phyloP scores from a whole-genome alignment of 2,113 vertebrate genomes.

The Megaceryle maxima region DNA sequence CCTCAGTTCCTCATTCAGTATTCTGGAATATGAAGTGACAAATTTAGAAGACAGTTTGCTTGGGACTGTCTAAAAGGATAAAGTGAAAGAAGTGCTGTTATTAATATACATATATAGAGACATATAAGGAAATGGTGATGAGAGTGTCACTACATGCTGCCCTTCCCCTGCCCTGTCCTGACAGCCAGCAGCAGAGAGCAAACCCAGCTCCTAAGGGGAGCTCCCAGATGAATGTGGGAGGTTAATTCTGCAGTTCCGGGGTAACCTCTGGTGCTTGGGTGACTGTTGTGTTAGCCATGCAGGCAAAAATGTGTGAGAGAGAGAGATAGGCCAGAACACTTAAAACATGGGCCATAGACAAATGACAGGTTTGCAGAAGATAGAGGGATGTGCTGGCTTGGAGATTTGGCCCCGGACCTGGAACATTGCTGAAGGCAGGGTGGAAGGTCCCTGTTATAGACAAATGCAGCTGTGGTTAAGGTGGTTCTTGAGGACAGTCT shows the following conservation, averaged over 20 bases:
- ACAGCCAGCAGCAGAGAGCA: background rate
- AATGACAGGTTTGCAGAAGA: background rate
- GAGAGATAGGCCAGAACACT: background rate
- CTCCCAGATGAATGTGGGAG: background rate
- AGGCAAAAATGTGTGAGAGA: background rate
- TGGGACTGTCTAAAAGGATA: background rate
- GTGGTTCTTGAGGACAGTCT: constrained; percentile 31
- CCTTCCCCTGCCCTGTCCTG: background rate
- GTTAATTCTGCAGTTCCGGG: background rate
- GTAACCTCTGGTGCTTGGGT: background rate
- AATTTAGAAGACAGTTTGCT: background rate
- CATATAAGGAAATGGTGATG: background rate
- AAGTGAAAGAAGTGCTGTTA: background rate
- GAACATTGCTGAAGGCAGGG: constrained; percentile 1
- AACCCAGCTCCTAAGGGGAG: background rate
- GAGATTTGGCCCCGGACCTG: background rate
- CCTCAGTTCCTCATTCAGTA: background rate
- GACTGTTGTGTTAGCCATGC: background rate
- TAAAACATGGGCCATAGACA: background rate
- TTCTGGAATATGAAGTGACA: background rate
- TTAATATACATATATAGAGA: background rate
- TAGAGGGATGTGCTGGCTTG: background rate
- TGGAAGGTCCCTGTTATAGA: constrained; percentile 1
- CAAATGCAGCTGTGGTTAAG: constrained; percentile 21
- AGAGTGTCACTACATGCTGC: background rate